Conservation (phyloP, 2,113 vertebrate genomes). For the Gymnobelideus leadbeateri region DNA sequence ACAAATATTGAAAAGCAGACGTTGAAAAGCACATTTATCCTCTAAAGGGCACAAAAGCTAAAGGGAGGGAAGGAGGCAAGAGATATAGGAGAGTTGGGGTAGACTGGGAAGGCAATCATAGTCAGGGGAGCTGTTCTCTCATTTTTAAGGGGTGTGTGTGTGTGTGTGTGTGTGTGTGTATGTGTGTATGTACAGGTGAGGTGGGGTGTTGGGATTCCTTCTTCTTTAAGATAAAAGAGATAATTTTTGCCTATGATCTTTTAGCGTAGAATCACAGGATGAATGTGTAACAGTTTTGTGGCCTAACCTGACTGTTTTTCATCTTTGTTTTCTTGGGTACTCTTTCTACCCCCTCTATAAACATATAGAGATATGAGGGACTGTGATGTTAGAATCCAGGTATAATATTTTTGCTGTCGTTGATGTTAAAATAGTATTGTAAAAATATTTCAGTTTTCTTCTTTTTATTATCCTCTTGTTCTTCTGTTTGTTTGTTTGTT, state of each 20-base stretch:
- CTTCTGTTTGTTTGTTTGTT: too few species aligned
- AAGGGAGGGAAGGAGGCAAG: slow-evolving; percentile 33
- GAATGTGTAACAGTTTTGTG: background rate
- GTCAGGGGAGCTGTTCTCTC: too few species aligned
- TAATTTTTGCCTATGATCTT: background rate
- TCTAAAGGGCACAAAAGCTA: slow-evolving; percentile 32
- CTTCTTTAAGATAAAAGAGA: background rate
- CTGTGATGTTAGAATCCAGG: background rate
- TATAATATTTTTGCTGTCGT: background rate
- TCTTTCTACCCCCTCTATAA: background rate
- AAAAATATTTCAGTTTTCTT: background rate
- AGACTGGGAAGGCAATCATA: background rate
- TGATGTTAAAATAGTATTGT: background rate
- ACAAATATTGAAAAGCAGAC: slow-evolving; percentile 43
- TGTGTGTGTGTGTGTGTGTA: too few species aligned
- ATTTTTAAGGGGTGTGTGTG: too few species aligned
- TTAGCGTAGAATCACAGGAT: background rate
- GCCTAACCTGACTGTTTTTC: background rate
- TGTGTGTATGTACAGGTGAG: background rate
- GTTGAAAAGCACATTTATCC: slow-evolving; percentile 40
- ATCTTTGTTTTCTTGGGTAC: background rate
- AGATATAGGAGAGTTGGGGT: slow-evolving; percentile 11
- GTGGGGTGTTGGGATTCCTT: background rate
- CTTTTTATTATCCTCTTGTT: background rate
- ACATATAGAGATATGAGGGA: background rate